phyloP scores from a whole-genome alignment of 2,888 invertebrate genomes.

The Platerodrilus igneus region DNA sequence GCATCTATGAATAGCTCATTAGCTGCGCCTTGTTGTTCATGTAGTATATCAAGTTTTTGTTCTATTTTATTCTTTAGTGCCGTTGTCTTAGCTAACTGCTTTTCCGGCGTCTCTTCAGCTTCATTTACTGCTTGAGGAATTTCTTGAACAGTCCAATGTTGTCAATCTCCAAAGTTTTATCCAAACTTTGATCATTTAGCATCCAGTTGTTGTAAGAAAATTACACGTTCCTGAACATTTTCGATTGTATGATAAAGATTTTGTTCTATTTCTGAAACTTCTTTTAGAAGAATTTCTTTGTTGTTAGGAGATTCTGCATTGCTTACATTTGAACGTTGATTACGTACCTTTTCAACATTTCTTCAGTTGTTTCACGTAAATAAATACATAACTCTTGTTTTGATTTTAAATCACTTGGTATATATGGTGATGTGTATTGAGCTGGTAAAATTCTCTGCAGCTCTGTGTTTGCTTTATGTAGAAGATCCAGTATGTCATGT shows the following conservation, averaged over 20 bases:
- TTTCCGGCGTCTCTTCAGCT: constrained; percentile 76
- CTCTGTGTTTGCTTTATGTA: constrained; percentile 79
- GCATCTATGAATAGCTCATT: constrained; percentile 63
- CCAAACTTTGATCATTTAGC: constrained; percentile 78
- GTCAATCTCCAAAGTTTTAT: constrained; percentile 67
- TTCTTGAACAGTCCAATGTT: constrained; percentile 74
- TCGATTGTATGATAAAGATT: constrained; percentile 72
- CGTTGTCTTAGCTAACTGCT: constrained; percentile 71
- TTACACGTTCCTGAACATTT: constrained; percentile 73
- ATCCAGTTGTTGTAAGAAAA: constrained; percentile 75
- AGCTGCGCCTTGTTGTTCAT: constrained; percentile 68
- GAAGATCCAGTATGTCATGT: constrained; percentile 70
- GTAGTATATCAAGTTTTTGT: constrained; percentile 70
- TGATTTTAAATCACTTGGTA: constrained; percentile 71
- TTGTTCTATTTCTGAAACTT: constrained; percentile 71
- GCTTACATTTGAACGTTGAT: constrained; percentile 65
- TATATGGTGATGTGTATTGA: constrained; percentile 65
- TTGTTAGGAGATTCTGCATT: constrained; percentile 62
- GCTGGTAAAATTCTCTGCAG: constrained; percentile 63
- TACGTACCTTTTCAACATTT: constrained; percentile 71
- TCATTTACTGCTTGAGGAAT: constrained; percentile 72
- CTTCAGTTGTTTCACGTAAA: constrained; percentile 74
- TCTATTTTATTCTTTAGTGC: constrained; percentile 69
- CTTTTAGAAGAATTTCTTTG: constrained; percentile 68
- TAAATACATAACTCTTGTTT: constrained; percentile 76